A percentile compares a stretch with the other conserved stretches of the same genome.
Conservation (phyloP, 2,888 invertebrate species). For the Nebria brevicollis region DNA sequence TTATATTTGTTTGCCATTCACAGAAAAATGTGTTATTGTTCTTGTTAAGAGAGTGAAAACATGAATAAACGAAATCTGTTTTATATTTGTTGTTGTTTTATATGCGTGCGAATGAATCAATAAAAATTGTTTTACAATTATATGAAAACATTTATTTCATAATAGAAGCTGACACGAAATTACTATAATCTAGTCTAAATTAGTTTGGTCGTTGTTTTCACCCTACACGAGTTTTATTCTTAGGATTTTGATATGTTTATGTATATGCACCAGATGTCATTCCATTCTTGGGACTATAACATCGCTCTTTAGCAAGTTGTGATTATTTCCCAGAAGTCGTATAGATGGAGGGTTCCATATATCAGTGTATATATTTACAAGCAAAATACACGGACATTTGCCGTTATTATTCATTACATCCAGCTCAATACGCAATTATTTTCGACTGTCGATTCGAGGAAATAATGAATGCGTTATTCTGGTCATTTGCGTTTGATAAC, state of each 20-base stretch:
- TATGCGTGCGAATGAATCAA: no score
- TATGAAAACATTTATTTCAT: no score
- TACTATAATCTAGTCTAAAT: background rate
- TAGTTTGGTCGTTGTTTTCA: background rate
- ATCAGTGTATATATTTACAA: background rate
- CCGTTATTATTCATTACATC: background rate
- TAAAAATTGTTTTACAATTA: no score
- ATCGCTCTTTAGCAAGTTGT: background rate
- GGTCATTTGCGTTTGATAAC: background rate
- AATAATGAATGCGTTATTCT: background rate
- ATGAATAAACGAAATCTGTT: no score
- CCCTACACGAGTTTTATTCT: background rate
- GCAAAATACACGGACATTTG: background rate
- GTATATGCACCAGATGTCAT: background rate
- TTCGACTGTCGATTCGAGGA: background rate
- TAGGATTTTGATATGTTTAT: background rate
- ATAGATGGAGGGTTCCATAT: background rate
- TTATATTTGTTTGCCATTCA: no score
- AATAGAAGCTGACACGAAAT: no score
- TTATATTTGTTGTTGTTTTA: no score
- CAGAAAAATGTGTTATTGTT: no score
- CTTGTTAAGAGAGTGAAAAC: no score
- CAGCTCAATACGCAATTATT: background rate
- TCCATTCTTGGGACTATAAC: background rate
- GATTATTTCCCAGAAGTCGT: background rate